Evolutionary conservation across 1,140 invertebrate species (phyloP), one percentile per base, ranked within the genome.

Genomic region (Latrodectus geometricus): DNA sequence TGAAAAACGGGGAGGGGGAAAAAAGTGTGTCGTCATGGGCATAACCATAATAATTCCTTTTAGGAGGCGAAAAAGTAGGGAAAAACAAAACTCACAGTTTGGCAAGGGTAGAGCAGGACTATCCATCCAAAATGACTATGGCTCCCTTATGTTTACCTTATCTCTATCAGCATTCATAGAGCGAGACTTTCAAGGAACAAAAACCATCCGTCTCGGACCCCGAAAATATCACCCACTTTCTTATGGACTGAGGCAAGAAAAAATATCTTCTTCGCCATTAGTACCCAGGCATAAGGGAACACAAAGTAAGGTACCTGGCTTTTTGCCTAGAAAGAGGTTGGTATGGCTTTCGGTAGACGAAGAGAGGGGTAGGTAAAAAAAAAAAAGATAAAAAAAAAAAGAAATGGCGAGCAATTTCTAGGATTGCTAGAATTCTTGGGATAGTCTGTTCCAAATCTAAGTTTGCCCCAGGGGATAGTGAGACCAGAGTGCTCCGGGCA

Each of bases 341-440:
- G 54, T 61, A 69, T 21, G 20, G 9, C 9, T 69, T 11, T 69
- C n/a, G 9, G 68, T n/a, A n/a, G 21, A 21, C 9, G 68, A n/a
- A 21, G 17, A 21, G 68, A 23, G 68, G 17, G 20, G 68, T 20
- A 9, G 68, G 11, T 14, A 65, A n/a, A 11, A 65, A n/a, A n/a
- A n/a, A n/a, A n/a, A 65, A n/a, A n/a, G 14, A n/a, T n/a, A 11
- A 14, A 65, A n/a, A n/a, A 65, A 65, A 11, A 65, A 35, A 21
- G 20, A 69, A n/a, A n/a, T 21, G 21, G 68, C 68, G 20, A 69
- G 68, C 68, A 69, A 69, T 69, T 69, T 69, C 68, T 69, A 23
- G 68, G 68, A 69, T 69, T 69, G 68, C 68, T 21, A 69, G n/a
- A 11, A 23, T 69, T 69, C 68, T 69, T 21, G 68, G 68, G n/a